phyloP scores from a whole-genome alignment of 2,113 vertebrate species.

The Morone saxatilis region DNA sequence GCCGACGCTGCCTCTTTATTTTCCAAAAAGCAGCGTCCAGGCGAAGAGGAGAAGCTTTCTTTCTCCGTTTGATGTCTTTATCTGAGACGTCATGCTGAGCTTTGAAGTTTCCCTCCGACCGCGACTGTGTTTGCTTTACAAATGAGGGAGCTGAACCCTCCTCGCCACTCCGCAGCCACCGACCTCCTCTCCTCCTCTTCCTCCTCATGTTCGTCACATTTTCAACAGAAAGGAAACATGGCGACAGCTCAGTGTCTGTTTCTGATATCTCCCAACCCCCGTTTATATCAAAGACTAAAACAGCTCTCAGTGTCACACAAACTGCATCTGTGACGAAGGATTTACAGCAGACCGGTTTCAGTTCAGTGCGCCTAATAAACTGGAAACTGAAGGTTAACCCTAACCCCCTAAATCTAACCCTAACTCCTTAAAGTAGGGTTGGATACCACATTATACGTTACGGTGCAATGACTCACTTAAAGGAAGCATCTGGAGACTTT shows the following conservation, averaged over 20 bases:
- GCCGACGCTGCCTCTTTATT: conserved; percentile 49
- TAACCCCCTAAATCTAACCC: too few relatives aligned
- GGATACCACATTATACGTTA: too few relatives aligned
- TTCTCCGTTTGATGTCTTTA: conserved; percentile 70
- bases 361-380: too few relatives aligned
- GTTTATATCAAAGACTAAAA: not conserved
- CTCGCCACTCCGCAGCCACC: not conserved
- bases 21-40: conserved; percentile 9
- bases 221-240: not conserved
- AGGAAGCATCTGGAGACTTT: too few relatives aligned
- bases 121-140: conserved; percentile 61
- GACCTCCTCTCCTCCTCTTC: not conserved
- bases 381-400: too few relatives aligned
- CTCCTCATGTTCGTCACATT: not conserved
- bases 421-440: too few relatives aligned
- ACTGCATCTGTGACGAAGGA: not conserved
- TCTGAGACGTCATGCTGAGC: conserved; percentile 59
- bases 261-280: not conserved
- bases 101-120: conserved; percentile 65
- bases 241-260: not conserved
- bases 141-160: conserved; percentile 26
- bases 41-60: conserved; percentile 17
- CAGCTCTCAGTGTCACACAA: not conserved
- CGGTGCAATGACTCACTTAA: too few relatives aligned
- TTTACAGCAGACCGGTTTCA: too few relatives aligned